These are phyloP conservation scores for Ophion ellenae DNA, from an alignment of 2,888 invertebrate genomes.

Conservation along the genomic window DNA sequence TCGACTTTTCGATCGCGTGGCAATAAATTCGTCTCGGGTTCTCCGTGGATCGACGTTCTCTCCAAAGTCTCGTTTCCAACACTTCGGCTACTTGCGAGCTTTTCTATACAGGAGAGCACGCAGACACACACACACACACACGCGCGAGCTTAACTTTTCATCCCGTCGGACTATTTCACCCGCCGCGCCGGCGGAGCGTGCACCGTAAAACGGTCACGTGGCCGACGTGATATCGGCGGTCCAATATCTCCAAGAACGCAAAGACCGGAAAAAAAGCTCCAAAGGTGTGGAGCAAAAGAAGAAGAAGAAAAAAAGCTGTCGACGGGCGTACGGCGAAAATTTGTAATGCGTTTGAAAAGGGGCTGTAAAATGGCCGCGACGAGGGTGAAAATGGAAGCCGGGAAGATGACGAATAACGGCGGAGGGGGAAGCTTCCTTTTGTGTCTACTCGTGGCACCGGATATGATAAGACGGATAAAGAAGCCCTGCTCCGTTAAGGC, in stretches of 20 bases:
- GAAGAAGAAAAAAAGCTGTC: constrained; percentile 1
- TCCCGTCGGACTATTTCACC: constrained; percentile 53
- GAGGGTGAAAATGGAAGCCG: not conserved
- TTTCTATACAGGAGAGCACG: not conserved
- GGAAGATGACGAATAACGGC: not conserved
- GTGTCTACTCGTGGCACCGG: not conserved
- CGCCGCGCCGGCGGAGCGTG: not conserved
- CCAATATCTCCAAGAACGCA: constrained; percentile 33
- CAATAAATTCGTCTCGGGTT: constrained; percentile 67
- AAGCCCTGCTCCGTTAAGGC: not conserved
- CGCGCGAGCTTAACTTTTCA: constrained; percentile 21
- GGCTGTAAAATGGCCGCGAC: not conserved
- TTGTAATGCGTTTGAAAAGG: not conserved
- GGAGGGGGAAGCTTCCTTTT: not conserved
- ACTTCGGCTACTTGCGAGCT: constrained; percentile 19
- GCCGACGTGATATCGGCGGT: constrained; percentile 22
- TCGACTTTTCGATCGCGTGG: constrained; percentile 68
- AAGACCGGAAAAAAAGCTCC: constrained; percentile 3
- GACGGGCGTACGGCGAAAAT: not conserved
- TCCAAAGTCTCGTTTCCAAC: constrained; percentile 57
- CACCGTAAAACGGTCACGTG: constrained; percentile 27
- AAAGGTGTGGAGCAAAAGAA: constrained; percentile 35
- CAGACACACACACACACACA: constrained; percentile 9
- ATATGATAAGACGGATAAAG: not conserved
- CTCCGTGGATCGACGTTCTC: constrained; percentile 50